Base-by-base conservation (phyloP, 2,113 vertebrate genomes). In the Crotophaga sulcirostris region DNA sequence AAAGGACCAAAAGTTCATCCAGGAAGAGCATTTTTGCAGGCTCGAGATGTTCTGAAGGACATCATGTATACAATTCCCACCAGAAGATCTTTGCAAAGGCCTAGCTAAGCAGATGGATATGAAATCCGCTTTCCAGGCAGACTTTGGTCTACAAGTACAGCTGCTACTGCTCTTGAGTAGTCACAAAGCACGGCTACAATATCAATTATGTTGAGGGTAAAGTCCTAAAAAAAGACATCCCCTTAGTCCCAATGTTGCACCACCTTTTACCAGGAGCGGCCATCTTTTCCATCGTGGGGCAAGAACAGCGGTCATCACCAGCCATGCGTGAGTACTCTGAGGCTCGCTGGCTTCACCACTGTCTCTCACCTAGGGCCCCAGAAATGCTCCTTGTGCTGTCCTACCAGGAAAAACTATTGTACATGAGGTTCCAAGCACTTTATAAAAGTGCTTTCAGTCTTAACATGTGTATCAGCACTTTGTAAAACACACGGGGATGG, bases 401-500 rank as follows among this genome's bases (percentile, higher is more conserved):
- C 83, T 72, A 87, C 64, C 56, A 87, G 56, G 88, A 87, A 96
- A 81, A 47, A 15, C 44, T n/a, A 33, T 21, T 34, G 52, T 54
- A 60, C 10, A 1, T 81, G 80, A 89, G 69, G 92, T 82, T 73
- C 54, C 73, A 49, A 70, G 76, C 56, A 78, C 60, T 82, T 95
- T 55, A 91, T 94, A 82, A 92, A n/a, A 89, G 31, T 69, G 52
- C 76, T 84, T 93, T 81, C 83, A 92, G 78, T 77, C 80, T 78
- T 89, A 84, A 49, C 49, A 5, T 69, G 44, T 3, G 0, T 64
- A 94, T 94, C 93, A 89, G 93, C 70, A 51, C 66, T 94, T 96
- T 82, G 69, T 90, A 94, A 92, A 92, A 88, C 73, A 62, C 86
- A 73, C 1, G 10, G 77, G 58, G 79, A 69, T 87, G n/a, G 76